A percentile compares a stretch with the other conserved stretches of the same genome.
phyloP scores from a whole-genome alignment of 2,797 vertebrate species.

The Poeciliopsis paucimaculata region DNA sequence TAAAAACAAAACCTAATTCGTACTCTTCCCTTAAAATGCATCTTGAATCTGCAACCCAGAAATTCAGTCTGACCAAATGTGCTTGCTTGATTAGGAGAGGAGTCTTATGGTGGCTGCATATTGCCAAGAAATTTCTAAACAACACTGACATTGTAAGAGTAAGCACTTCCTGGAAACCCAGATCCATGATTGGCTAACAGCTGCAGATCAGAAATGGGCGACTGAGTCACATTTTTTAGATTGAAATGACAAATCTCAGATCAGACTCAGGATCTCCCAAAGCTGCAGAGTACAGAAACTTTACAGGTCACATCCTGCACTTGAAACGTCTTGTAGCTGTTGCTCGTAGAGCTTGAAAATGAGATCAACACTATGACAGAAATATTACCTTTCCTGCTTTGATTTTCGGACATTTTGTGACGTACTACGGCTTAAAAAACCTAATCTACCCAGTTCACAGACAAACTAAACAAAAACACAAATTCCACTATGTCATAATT shows the following conservation, averaged over 20 bases:
- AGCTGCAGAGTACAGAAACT: background rate
- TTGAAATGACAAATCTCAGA: slow-evolving; percentile 54
- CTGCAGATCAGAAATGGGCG: slow-evolving; percentile 49
- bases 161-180: slow-evolving; percentile 59
- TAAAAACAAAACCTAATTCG: background rate
- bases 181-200: slow-evolving; percentile 50
- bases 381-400: background rate
- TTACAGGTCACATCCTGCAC: background rate
- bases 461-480: background rate
- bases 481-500: background rate
- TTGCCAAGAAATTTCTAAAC: slow-evolving; percentile 52
- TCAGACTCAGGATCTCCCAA: slow-evolving; percentile 38
- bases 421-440: background rate
- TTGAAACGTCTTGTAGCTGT: background rate
- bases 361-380: background rate
- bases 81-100: slow-evolving; percentile 43
- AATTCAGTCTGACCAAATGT: slow-evolving; percentile 10
- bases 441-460: background rate
- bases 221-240: slow-evolving; percentile 51
- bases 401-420: background rate
- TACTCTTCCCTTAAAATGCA: background rate
- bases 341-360: background rate
- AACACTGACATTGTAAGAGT: slow-evolving; percentile 63
- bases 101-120: slow-evolving; percentile 40
- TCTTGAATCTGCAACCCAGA: slow-evolving; percentile 2